These are phyloP conservation scores for Tetheella fluctuosa DNA, from an alignment of 2,888 invertebrate species.

Conservation along the genomic window DNA sequence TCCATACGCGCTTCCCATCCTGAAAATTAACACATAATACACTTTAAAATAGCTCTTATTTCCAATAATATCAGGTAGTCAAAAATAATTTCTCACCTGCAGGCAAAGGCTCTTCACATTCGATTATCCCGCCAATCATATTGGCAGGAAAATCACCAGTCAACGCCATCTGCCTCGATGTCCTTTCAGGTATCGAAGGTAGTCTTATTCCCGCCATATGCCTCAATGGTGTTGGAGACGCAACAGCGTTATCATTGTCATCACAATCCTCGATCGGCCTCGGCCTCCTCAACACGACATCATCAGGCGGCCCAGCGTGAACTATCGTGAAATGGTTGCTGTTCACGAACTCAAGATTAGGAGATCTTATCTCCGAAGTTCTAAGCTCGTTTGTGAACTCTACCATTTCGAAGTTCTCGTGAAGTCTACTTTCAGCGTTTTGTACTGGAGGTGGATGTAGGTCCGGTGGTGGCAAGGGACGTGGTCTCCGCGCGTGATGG, in stretches of 20 bases:
- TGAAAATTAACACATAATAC: slow-evolving; percentile 51
- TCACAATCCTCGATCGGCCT: slow-evolving; percentile 70
- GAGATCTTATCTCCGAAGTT: slow-evolving; percentile 81
- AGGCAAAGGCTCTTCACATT: slow-evolving; percentile 92
- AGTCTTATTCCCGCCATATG: slow-evolving; percentile 90
- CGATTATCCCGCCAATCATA: slow-evolving; percentile 83
- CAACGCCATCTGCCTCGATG: slow-evolving; percentile 82
- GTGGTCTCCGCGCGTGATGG: slow-evolving; percentile 89
- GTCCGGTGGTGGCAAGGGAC: slow-evolving; percentile 84
- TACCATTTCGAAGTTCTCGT: slow-evolving; percentile 76
- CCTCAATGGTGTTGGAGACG: slow-evolving; percentile 85
- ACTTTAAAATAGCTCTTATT: background rate
- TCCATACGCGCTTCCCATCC: slow-evolving; percentile 99
- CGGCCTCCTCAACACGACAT: slow-evolving; percentile 76
- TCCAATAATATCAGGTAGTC: slow-evolving; percentile 2
- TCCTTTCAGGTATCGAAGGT: slow-evolving; percentile 92
- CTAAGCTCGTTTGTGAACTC: slow-evolving; percentile 78
- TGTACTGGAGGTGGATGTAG: slow-evolving; percentile 82
- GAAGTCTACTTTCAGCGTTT: slow-evolving; percentile 56
- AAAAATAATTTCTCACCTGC: slow-evolving; percentile 84
- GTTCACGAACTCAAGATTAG: slow-evolving; percentile 82
- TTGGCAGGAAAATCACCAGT: slow-evolving; percentile 82
- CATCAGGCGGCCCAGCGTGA: slow-evolving; percentile 79
- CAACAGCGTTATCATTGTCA: slow-evolving; percentile 76
- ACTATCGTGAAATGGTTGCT: slow-evolving; percentile 84